phyloP scores from a whole-genome alignment of 1,140 invertebrate species.

The Atta cephalotes region DNA sequence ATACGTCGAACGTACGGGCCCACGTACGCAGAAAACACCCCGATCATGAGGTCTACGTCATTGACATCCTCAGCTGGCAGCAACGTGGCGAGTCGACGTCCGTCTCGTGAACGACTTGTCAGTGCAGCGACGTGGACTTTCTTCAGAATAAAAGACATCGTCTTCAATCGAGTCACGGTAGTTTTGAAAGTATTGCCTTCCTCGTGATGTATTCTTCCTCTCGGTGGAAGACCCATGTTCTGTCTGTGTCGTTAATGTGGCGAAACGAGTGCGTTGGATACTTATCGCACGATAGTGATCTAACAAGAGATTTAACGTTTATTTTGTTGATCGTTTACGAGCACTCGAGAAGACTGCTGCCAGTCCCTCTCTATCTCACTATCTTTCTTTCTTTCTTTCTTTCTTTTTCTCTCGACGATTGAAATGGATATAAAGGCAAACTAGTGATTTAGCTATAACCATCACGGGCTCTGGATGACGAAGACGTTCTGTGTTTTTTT shows the following conservation, averaged over 20 bases:
- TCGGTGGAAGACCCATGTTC: neutral
- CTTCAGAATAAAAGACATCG: neutral
- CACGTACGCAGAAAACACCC: constrained; percentile 82
- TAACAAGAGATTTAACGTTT: constrained; percentile 1
- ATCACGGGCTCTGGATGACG: neutral
- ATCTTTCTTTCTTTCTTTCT: neutral
- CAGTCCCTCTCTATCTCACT: neutral
- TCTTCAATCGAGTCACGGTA: neutral
- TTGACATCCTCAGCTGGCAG: constrained; percentile 65
- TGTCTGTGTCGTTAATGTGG: neutral
- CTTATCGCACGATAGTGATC: neutral
- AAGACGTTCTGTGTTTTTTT: constrained; percentile 48
- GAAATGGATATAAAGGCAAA: neutral
- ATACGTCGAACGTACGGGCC: constrained; percentile 81
- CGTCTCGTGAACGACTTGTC: constrained; percentile 3
- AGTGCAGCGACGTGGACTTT: neutral
- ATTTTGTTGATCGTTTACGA: neutral
- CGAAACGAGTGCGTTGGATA: neutral
- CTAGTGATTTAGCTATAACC: constrained; percentile 21
- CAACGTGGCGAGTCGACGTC: constrained; percentile 14
- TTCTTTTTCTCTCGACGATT: neutral
- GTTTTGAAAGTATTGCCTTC: neutral
- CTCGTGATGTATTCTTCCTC: neutral
- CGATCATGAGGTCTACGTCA: constrained; percentile 71
- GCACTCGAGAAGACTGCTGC: neutral